Conservation (phyloP, 2,113 vertebrate genomes). For the Machaerirhynchus nigripectus region DNA sequence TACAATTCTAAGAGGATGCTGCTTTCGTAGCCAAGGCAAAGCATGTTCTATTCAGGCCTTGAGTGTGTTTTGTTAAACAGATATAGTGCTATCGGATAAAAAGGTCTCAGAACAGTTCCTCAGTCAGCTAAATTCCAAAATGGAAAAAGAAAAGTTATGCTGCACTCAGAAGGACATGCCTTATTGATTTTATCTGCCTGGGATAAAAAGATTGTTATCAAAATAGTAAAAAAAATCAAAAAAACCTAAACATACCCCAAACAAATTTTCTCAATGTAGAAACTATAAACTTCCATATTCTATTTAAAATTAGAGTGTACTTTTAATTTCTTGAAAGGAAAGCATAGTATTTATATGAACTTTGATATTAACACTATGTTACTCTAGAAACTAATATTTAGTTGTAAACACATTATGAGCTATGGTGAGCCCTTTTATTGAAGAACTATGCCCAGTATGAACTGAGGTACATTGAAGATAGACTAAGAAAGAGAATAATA, state of each 20-base stretch:
- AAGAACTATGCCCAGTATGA: neutral
- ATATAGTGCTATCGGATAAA: neutral
- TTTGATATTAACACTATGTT: neutral
- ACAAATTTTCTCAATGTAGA: rapidly evolving
- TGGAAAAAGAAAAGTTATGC: neutral
- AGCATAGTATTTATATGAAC: neutral
- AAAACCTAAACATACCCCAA: neutral
- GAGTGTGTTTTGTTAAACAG: neutral
- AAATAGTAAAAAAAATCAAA: neutral
- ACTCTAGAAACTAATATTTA: neutral
- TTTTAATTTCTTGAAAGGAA: neutral
- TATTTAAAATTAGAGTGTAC: neutral
- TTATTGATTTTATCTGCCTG: neutral
- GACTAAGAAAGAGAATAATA: neutral
- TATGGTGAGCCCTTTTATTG: neutral
- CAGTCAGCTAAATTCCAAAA: neutral
- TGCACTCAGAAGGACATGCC: neutral
- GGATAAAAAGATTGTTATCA: neutral
- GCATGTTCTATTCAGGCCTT: neutral
- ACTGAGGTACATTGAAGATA: neutral
- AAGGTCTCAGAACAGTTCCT: neutral
- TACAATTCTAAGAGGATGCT: neutral
- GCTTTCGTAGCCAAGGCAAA: neutral
- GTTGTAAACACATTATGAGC: neutral
- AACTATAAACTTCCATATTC: neutral